Conservation (phyloP, 2,888 invertebrate species). For the Conchocele bisecta region DNA sequence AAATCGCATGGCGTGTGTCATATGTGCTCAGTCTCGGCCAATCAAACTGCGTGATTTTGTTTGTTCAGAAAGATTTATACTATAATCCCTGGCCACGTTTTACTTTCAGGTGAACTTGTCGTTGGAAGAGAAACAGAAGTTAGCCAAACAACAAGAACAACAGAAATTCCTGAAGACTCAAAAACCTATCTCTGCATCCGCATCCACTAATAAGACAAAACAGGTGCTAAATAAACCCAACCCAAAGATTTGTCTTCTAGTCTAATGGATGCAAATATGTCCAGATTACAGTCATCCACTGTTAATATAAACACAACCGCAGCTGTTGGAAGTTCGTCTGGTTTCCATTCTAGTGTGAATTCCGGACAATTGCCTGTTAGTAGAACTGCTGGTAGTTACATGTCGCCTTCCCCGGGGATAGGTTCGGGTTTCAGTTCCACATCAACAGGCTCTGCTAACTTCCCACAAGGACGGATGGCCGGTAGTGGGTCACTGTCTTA, state of each 20-base stretch:
- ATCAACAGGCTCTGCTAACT: neutral
- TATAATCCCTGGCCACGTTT: no score
- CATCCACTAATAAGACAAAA: conserved; percentile 5
- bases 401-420: neutral
- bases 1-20: no score
- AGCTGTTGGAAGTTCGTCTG: neutral
- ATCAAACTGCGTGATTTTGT: no score
- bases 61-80: no score
- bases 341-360: neutral
- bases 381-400: neutral
- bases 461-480: neutral
- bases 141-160: conserved; percentile 89
- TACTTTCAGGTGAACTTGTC: conserved; percentile 72
- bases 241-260: conserved; percentile 87
- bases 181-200: conserved; percentile 51
- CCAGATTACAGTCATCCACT: conserved; percentile 23
- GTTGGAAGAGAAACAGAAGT: conserved; percentile 85
- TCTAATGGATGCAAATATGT: conserved; percentile 85
- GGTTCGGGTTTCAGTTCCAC: conserved; percentile 1
- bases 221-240: conserved; percentile 32
- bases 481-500: conserved; percentile 20
- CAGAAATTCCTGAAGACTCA: conserved; percentile 68
- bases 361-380: neutral
- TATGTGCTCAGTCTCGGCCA: no score
- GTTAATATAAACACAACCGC: neutral